Conservation (phyloP, 2,888 invertebrate species). For the Sinopyrophorus schimmeli region DNA sequence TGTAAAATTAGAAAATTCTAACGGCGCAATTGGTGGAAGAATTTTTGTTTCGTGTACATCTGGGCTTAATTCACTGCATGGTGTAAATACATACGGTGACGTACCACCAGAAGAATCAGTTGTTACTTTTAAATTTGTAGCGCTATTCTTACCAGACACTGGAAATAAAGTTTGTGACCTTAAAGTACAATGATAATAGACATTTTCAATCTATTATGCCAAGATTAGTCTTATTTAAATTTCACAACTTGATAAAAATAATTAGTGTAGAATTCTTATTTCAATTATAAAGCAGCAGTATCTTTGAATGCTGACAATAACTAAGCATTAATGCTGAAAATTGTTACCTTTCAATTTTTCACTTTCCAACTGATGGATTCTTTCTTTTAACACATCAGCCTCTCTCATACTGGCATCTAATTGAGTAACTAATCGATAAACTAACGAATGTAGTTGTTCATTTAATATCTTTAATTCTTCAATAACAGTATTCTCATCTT, state of each 20-base stretch:
- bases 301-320: too few species aligned
- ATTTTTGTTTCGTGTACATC: constrained; percentile 46
- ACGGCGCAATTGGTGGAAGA: constrained; percentile 60
- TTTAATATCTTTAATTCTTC: constrained; percentile 70
- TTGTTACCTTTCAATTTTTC: constrained; percentile 56
- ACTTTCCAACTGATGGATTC: constrained; percentile 61
- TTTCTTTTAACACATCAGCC: constrained; percentile 62
- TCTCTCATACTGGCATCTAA: constrained; percentile 69
- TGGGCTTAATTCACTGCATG: constrained; percentile 53
- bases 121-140: constrained; percentile 44
- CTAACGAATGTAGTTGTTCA: constrained; percentile 62
- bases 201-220: too few species aligned
- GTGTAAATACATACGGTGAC: constrained; percentile 54
- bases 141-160: constrained; percentile 10
- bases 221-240: too few species aligned
- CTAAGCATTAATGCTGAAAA: too few species aligned
- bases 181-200: too few species aligned
- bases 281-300: too few species aligned
- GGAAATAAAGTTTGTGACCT: too few species aligned
- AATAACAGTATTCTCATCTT: constrained; percentile 64
- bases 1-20: constrained; percentile 67
- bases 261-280: too few species aligned
- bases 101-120: constrained; percentile 54
- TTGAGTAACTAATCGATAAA: constrained; percentile 65
- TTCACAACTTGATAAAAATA: too few species aligned